Base-by-base conservation (phyloP, 1,140 invertebrate species). In the Drosophila fuyamai region DNA sequence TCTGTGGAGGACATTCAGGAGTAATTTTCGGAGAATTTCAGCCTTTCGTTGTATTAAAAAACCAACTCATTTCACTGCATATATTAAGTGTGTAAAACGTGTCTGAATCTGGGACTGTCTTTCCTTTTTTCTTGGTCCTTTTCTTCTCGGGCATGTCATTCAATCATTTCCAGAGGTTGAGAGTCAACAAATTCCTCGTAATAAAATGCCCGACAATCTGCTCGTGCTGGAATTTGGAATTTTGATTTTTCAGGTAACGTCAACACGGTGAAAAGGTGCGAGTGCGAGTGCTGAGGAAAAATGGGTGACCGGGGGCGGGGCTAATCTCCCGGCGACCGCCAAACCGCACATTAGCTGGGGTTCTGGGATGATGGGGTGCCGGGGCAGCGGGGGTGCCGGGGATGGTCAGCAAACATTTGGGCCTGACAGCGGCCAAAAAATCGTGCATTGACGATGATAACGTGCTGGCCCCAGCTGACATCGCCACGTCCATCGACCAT, bases 371-470 rank as follows among this genome's bases (percentile, higher is more conserved):
- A 9, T 60, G 46, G 73, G 68, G 58, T 32, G 51, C 51, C 41
- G 41, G 55, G 36, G 57, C 13, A 46, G 35, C 41, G 43, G 44
- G 40, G 18, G 41, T 32, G 29, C 9, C 12, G 40, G 61, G 50
- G 29, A 32, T 48, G 53, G 47, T 62, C 54, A 14, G 59, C 79
- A 82, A 82, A 85, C 79, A 85, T 80, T 72, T 83, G 29, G 51
- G 44, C 55, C 43, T 58, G 58, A 70, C 58, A 72, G 65, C 65
- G 59, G 65, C 58, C 81, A 60, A 68, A 71, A 79, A 74, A 77
- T 89, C 80, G 80, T 89, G 84, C 83, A 88, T 84, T 88, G 83
- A 83, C 83, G 83, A 80, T 84, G 80, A 88, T 88, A 88, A 83
- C 79, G 76, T 47, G 60, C 60, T 58, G 65, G 58, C 62, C 46